Conservation (phyloP, 2,113 vertebrate species). For the Charina bottae region DNA sequence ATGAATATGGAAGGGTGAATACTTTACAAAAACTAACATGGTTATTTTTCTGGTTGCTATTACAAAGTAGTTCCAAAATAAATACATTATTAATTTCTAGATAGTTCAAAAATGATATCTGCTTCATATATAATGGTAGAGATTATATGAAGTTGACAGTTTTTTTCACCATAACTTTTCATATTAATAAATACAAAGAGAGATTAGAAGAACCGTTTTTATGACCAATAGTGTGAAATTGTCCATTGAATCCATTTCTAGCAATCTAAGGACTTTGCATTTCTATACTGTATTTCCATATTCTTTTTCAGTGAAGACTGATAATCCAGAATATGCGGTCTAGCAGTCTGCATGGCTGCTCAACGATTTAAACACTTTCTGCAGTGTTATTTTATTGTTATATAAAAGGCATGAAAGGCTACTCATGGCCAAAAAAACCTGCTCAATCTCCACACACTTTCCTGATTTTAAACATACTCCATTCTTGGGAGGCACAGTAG, state of each 20-base stretch:
- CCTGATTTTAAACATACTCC: slow-evolving; percentile 42
- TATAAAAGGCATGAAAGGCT: slow-evolving; percentile 41
- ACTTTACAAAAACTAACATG: not conserved
- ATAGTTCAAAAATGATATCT: not conserved
- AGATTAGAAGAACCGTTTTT: not conserved
- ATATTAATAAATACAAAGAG: not conserved
- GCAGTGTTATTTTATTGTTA: slow-evolving; percentile 35
- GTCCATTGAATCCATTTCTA: slow-evolving; percentile 21
- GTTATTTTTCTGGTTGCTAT: not conserved
- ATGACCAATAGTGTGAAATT: not conserved
- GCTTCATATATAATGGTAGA: not conserved
- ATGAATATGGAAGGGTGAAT: not conserved
- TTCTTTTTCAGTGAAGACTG: slow-evolving; percentile 30
- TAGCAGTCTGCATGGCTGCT: slow-evolving; percentile 26
- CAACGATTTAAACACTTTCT: slow-evolving; percentile 39
- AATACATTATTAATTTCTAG: not conserved
- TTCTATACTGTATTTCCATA: slow-evolving; percentile 18
- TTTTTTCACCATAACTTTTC: slow-evolving; percentile 4
- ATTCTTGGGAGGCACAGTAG: not conserved
- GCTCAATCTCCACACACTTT: slow-evolving; percentile 15
- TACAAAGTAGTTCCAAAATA: not conserved
- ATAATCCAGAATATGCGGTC: not conserved
- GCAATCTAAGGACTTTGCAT: not conserved
- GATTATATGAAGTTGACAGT: not conserved
- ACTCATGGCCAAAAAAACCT: slow-evolving; percentile 29